Evolutionary conservation across 2,113 vertebrate species (phyloP).

Genomic region (Ceuthmochares aereus): DNA sequence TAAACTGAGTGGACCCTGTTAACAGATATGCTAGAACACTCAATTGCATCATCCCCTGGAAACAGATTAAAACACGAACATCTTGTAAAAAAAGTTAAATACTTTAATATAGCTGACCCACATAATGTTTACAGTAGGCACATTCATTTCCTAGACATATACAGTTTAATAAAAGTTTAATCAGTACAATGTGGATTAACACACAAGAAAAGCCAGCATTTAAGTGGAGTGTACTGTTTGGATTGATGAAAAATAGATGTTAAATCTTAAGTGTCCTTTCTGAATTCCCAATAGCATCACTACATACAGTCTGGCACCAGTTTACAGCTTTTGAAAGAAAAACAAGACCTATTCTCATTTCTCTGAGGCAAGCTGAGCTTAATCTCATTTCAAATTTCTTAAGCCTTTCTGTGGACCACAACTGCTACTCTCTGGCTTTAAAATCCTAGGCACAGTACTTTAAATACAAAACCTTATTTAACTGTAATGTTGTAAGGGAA

Average conservation of each 20-base stretch:
- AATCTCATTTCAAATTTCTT: neutral
- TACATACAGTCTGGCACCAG: neutral
- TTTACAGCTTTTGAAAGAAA: neutral
- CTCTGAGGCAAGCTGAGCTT: neutral
- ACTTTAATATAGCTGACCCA: neutral
- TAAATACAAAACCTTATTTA: neutral
- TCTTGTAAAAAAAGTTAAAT: neutral
- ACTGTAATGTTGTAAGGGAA: neutral
- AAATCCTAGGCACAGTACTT: neutral
- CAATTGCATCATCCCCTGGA: neutral
- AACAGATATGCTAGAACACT: neutral
- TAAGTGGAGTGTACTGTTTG: neutral
- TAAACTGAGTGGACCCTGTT: neutral
- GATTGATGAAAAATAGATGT: slow-evolving; percentile 50
- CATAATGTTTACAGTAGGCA: neutral
- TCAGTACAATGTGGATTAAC: neutral
- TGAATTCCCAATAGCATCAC: slow-evolving; percentile 8
- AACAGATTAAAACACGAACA: neutral
- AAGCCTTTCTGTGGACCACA: neutral
- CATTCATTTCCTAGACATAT: neutral
- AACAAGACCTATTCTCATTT: neutral
- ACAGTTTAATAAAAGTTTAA: slow-evolving; percentile 17
- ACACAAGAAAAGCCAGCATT: neutral
- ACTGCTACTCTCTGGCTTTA: neutral
- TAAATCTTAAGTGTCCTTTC: neutral